Percentiles rank a stretch among this genome's conserved stretches.
Evolutionary conservation across 2,113 vertebrate genomes (phyloP).

Genomic region (Carollia perspicillata): DNA sequence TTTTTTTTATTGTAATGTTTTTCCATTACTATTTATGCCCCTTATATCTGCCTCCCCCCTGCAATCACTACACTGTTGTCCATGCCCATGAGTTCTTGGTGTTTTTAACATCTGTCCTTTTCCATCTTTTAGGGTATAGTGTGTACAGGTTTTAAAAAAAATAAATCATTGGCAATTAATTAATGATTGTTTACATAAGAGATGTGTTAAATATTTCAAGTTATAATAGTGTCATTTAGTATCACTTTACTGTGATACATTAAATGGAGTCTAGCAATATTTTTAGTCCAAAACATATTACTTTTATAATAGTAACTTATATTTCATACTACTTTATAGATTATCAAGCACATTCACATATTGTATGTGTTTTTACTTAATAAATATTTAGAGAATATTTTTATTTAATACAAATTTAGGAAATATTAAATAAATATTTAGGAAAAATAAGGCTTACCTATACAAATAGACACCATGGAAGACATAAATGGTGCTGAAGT

Average conservation of each 20-base stretch:
- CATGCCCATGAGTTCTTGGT: too few relatives aligned
- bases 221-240: neutral
- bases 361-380: neutral
- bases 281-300: slow-evolving; percentile 6
- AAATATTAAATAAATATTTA: slow-evolving; percentile 23
- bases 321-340: neutral
- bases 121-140: neutral
- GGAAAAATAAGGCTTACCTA: neutral
- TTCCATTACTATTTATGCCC: too few relatives aligned
- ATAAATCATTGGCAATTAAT: neutral
- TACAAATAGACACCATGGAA: neutral
- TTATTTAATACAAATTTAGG: neutral
- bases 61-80: too few relatives aligned
- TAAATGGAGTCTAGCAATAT: neutral
- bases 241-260: neutral
- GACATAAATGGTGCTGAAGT: neutral
- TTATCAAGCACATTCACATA: neutral
- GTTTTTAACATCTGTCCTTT: neutral
- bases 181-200: neutral
- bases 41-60: too few relatives aligned
- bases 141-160: neutral
- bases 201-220: neutral
- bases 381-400: neutral
- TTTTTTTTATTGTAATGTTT: too few relatives aligned
- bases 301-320: neutral